Percentiles rank a stretch among this genome's conserved stretches.
Conservation (phyloP, 2,888 invertebrate genomes). For the Epistrophella euchroma region DNA sequence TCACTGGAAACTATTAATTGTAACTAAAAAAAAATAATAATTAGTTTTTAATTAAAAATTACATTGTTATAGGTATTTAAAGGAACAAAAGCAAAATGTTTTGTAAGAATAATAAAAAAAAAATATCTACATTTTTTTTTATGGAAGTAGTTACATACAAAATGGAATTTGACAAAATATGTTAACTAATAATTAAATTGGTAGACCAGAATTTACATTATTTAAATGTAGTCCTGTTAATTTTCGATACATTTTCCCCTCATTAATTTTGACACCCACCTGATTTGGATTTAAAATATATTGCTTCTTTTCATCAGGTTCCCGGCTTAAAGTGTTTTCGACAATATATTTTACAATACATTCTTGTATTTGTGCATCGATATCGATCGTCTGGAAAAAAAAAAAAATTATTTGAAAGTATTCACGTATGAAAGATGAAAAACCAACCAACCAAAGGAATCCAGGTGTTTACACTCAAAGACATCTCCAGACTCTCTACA, state of each 20-base stretch:
- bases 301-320: conserved; percentile 84
- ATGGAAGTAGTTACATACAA: no score
- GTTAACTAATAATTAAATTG: no score
- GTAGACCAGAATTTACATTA: no score
- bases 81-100: no score
- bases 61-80: no score
- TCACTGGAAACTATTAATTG: not conserved
- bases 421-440: not conserved
- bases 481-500: conserved; percentile 92
- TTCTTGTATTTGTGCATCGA: conserved; percentile 84
- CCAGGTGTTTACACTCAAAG: conserved; percentile 88
- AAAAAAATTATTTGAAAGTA: not conserved
- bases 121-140: no score
- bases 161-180: no score
- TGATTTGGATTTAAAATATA: conserved; percentile 89
- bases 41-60: not conserved
- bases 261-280: conserved; percentile 80
- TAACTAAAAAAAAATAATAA: not conserved
- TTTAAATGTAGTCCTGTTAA: no score
- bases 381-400: conserved; percentile 78
- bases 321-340: conserved; percentile 86
- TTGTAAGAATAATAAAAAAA: no score
- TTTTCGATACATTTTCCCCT: no score
- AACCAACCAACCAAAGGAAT: conserved; percentile 88
- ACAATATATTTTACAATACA: conserved; percentile 88